phyloP scores from a whole-genome alignment of 2,113 vertebrate species.

The Cnemophilus loriae region DNA sequence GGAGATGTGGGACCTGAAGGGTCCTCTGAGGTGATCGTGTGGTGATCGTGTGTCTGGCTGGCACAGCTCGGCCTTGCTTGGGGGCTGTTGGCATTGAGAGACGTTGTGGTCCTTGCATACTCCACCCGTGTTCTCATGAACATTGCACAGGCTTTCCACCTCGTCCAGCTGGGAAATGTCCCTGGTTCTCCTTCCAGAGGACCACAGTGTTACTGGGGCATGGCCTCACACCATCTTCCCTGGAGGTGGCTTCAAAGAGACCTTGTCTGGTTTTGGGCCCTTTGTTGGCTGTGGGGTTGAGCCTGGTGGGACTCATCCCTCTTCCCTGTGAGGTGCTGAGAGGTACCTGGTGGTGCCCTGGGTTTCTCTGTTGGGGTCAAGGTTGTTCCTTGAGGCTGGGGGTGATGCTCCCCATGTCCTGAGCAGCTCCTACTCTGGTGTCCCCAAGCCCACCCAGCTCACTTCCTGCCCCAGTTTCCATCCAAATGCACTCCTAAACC shows the following conservation, averaged over 20 bases:
- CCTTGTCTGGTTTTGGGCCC: rapidly evolving
- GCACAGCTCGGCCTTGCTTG: not conserved
- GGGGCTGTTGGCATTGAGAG: not conserved
- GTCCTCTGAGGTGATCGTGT: not conserved
- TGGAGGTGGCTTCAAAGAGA: not conserved
- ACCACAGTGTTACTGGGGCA: rapidly evolving
- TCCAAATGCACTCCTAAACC: rapidly evolving
- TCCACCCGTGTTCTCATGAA: not conserved
- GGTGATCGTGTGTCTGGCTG: not conserved
- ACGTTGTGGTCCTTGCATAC: rapidly evolving
- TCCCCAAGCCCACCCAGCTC: not conserved
- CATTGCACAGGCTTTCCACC: rapidly evolving
- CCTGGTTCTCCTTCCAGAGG: not conserved
- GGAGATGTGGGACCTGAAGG: not conserved
- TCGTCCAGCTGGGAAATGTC: not conserved
- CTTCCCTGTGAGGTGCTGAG: not conserved
- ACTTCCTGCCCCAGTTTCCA: not conserved
- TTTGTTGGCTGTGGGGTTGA: not conserved
- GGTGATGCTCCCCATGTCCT: not conserved
- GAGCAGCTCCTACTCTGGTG: not conserved
- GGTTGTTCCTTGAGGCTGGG: not conserved
- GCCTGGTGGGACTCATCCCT: not conserved
- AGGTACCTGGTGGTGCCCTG: rapidly evolving
- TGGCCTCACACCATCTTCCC: not conserved
- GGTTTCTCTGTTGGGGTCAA: not conserved